Evolutionary conservation across 2,888 invertebrate genomes (phyloP).

Genomic region (Scrobipalpa atriplicella): DNA sequence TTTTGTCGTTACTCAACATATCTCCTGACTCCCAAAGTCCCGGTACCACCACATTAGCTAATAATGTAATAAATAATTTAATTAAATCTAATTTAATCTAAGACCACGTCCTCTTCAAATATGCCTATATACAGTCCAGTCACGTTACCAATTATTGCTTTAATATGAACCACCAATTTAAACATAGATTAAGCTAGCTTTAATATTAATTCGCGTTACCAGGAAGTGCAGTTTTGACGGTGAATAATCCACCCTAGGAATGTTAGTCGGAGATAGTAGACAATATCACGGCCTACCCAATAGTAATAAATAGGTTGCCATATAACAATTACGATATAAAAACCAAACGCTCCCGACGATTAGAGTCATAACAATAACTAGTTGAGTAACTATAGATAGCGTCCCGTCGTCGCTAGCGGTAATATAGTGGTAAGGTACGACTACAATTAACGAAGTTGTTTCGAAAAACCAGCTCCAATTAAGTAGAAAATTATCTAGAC

Average conservation of each 20-base stretch:
- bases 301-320: constrained; percentile 37
- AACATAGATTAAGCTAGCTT: background rate
- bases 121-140: background rate
- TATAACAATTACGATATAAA: constrained; percentile 28
- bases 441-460: constrained; percentile 50
- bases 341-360: constrained; percentile 37
- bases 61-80: too few relatives aligned
- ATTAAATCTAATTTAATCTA: too few relatives aligned
- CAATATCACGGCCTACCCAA: constrained; percentile 68
- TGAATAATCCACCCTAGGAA: background rate
- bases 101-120: too few relatives aligned
- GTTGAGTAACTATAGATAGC: constrained; percentile 54
- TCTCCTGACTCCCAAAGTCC: too few relatives aligned
- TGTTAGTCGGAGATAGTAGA: constrained; percentile 45
- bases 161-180: constrained; percentile 1
- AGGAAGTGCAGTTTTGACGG: constrained; percentile 1
- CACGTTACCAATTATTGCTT: background rate
- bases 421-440: constrained; percentile 61
- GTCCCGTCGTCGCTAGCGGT: constrained; percentile 55
- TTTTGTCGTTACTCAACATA: background rate
- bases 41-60: too few relatives aligned
- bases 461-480: constrained; percentile 45
- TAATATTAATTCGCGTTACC: background rate
- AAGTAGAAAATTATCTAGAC: constrained; percentile 20
- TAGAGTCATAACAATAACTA: constrained; percentile 53